Base-by-base conservation (phyloP, 2,113 vertebrate species). In the Varanus salvator region DNA sequence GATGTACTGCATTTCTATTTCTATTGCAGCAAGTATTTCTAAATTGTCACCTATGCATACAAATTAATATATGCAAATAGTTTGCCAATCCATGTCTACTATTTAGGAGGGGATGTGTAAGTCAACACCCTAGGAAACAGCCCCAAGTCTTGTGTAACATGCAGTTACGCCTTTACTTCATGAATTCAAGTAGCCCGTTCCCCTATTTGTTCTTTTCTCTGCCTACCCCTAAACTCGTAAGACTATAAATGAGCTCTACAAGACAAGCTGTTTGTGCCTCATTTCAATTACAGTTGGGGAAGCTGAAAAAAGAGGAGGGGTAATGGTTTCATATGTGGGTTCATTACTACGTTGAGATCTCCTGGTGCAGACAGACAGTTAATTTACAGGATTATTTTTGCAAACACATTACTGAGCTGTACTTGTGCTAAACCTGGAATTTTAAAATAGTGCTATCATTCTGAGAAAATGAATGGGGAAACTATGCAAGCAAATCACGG, bases 361-460 rank as follows among this genome's bases (percentile, higher is more conserved):
- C 29, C 19, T 21, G 34, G 38, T 44, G 6, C 52, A 80, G 76
- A 80, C 77, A 80, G 66, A 60, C 6, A 54, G 29, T 23, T 87
- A 80, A 80, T 82, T 88, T 54, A 81, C 50, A 57, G 23, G n/a
- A 57, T 88, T n/a, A 84, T 19, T 9, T 66, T 50, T 52, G 29
- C 17, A 89, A 84, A 66, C 21, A 50, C 6, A 68, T 68, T 84
- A n/a, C 57, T 57, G 66, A 50, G 88, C 38, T 50, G 44, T 25
- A 52, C 27, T 44, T 84, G 74, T 77, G 31, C 57, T 84, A 84
- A 84, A 89, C 38, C 64, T 68, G 75, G 72, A 84, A 44, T 72
- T 29, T 44, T 60, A 57, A 29, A 72, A 44, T 21, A 48, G 25
- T 25, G 4, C n/a, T 50, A 64, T 68, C 60, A 77, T 68, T 77